Evolutionary conservation across 2,888 invertebrate genomes (phyloP).

Genomic region (Calliphora vomitoria): DNA sequence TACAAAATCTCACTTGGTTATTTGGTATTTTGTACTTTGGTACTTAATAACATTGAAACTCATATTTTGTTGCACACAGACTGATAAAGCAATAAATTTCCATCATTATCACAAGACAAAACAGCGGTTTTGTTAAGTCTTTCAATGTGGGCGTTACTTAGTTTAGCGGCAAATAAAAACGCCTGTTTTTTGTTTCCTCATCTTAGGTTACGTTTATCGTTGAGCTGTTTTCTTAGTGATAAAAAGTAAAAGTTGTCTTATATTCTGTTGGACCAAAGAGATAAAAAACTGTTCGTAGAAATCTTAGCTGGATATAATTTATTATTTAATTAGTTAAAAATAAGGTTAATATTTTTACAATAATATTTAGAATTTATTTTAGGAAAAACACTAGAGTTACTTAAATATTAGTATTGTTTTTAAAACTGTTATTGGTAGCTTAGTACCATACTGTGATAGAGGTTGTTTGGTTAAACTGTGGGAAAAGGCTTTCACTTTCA

Average conservation of each 20-base stretch:
- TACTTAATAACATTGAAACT: constrained; percentile 26
- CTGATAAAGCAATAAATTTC: constrained; percentile 73
- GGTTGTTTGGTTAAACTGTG: not conserved
- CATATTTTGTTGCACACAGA: constrained; percentile 39
- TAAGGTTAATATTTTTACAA: constrained; percentile 55
- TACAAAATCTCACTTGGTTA: constrained; percentile 65
- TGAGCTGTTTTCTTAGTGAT: not conserved
- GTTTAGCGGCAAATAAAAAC: constrained; percentile 73
- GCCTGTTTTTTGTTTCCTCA: constrained; percentile 46
- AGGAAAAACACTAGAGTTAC: not conserved
- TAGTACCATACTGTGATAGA: not conserved
- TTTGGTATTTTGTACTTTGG: constrained; percentile 17
- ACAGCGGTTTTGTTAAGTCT: constrained; percentile 65
- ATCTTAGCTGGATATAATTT: constrained; percentile 72
- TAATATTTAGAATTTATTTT: constrained; percentile 61
- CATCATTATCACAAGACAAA: constrained; percentile 62
- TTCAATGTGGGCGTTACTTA: constrained; percentile 62
- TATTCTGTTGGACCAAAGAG: not conserved
- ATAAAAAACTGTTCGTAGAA: constrained; percentile 52
- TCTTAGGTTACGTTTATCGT: constrained; percentile 15
- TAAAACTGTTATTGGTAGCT: not conserved
- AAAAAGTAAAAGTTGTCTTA: constrained; percentile 60
- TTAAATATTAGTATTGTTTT: not conserved
- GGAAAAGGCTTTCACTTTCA: not conserved
- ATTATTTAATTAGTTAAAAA: constrained; percentile 72